phyloP scores from a whole-genome alignment of 2,797 vertebrate genomes.

The Hippopotamyrus pictus region DNA sequence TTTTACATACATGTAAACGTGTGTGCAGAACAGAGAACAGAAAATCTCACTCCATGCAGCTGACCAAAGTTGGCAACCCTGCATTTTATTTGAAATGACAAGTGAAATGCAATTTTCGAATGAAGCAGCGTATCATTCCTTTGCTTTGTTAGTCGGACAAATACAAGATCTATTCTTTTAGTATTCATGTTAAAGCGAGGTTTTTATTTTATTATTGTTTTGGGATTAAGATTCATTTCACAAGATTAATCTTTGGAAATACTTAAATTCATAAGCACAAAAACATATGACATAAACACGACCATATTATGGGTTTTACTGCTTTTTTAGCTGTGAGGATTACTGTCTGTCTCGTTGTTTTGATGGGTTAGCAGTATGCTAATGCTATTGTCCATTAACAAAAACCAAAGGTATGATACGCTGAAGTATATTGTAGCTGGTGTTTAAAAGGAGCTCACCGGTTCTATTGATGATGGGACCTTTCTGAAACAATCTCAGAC shows the following conservation, averaged over 20 bases:
- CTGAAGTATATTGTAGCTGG: too few relatives aligned
- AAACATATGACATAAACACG: too few relatives aligned
- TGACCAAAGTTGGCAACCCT: neutral
- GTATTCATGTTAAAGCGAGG: neutral
- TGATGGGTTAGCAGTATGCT: too few relatives aligned
- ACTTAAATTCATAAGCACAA: too few relatives aligned
- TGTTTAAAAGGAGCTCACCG: too few relatives aligned
- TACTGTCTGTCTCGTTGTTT: too few relatives aligned
- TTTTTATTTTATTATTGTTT: neutral
- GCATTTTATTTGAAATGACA: too few relatives aligned
- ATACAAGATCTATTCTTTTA: neutral
- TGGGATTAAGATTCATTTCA: neutral
- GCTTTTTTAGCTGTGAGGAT: too few relatives aligned
- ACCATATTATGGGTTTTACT: too few relatives aligned
- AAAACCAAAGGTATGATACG: neutral
- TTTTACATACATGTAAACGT: too few relatives aligned
- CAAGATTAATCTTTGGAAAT: neutral
- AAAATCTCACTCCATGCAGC: neutral
- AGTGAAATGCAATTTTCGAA: too few relatives aligned
- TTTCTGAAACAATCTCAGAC: neutral
- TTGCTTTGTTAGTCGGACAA: neutral
- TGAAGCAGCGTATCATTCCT: too few relatives aligned
- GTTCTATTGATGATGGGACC: neutral
- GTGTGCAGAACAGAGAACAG: neutral
- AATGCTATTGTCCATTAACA: neutral